phyloP scores from a whole-genome alignment of 37 sponge, comb jelly and placozoan species.

The Trichoplax adhaerens region DNA sequence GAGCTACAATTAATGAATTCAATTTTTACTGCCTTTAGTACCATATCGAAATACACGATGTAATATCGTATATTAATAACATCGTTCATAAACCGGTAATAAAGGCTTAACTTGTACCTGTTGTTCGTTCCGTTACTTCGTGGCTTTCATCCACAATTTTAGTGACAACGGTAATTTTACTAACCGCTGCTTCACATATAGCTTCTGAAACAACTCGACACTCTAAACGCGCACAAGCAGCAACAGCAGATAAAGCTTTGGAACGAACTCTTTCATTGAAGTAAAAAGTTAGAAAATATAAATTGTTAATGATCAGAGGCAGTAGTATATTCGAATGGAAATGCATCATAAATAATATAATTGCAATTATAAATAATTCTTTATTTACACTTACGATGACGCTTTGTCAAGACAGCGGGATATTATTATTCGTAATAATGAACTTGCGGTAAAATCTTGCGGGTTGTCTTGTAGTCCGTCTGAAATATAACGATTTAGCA shows the following conservation, averaged over 20 bases:
- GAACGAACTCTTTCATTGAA: constrained; percentile 31
- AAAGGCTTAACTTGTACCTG: not conserved
- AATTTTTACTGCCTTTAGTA: not conserved
- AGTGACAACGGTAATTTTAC: too few relatives aligned
- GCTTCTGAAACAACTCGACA: constrained; percentile 13
- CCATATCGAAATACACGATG: not conserved
- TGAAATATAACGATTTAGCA: too few relatives aligned
- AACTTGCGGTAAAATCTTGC: constrained; percentile 16
- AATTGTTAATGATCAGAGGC: not conserved
- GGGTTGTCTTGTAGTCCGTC: too few relatives aligned
- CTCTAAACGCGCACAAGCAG: constrained; percentile 16
- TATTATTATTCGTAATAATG: constrained; percentile 27
- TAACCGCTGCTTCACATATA: not conserved
- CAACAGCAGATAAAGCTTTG: constrained; percentile 30
- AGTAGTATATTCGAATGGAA: too few relatives aligned
- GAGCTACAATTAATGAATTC: not conserved
- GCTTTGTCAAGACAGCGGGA: constrained; percentile 59
- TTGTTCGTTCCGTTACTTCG: too few relatives aligned
- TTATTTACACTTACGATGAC: constrained; percentile 17
- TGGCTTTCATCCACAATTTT: too few relatives aligned
- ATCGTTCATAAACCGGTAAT: too few relatives aligned
- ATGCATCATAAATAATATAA: too few relatives aligned
- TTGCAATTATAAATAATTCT: too few relatives aligned
- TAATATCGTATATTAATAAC: not conserved
- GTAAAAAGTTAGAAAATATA: not conserved